phyloP scores from a whole-genome alignment of 2,797 vertebrate species.

The Rhinogobio ventralis region DNA sequence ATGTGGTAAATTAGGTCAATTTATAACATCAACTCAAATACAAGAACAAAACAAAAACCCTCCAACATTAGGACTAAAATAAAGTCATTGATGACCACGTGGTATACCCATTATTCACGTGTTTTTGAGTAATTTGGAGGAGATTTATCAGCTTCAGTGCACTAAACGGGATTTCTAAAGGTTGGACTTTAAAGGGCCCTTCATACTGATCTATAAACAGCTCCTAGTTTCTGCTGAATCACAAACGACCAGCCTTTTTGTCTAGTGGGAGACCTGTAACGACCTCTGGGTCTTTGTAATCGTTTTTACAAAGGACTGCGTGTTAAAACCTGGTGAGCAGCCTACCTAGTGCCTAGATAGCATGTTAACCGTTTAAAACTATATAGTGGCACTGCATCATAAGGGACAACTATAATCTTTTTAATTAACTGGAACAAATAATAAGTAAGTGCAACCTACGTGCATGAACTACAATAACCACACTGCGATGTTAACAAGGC shows the following conservation, averaged over 20 bases:
- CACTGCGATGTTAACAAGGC: neutral
- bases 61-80: neutral
- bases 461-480: neutral
- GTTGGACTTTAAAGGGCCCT: neutral
- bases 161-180: neutral
- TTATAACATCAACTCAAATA: neutral
- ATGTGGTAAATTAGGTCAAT: neutral
- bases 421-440: neutral
- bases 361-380: no score
- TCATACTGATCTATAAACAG: neutral
- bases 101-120: neutral
- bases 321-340: neutral
- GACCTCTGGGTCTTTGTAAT: neutral
- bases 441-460: no score
- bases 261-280: neutral
- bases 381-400: neutral
- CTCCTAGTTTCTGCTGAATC: conserved; percentile 50
- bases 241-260: neutral
- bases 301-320: neutral
- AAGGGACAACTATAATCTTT: neutral
- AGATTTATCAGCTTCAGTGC: neutral
- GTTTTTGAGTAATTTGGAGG: neutral
- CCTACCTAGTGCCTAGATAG: neutral
- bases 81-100: neutral
- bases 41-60: neutral